Conservation (phyloP, 2,888 invertebrate genomes). For the Mylabris sibirica region DNA sequence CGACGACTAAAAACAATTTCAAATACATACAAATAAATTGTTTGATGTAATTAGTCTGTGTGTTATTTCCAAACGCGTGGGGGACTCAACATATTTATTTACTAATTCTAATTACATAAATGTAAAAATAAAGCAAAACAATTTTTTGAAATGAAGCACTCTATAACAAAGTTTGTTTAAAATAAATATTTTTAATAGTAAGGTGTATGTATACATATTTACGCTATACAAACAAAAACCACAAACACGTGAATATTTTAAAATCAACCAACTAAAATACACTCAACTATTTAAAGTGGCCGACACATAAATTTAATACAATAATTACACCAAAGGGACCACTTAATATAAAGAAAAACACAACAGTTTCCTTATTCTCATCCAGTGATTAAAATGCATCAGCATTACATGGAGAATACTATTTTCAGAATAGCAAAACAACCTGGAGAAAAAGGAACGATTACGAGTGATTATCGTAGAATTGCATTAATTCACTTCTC, state of each 20-base stretch:
- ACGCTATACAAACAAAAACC: not conserved
- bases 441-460: not conserved
- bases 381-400: not conserved
- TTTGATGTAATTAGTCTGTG: not conserved
- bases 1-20: not conserved
- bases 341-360: constrained; percentile 9
- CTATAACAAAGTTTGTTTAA: no score
- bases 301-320: constrained; percentile 1
- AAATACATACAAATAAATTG: not conserved
- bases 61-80: not conserved
- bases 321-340: not conserved
- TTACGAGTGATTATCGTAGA: not conserved
- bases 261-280: not conserved
- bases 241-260: not conserved
- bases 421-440: not conserved
- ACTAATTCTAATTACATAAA: not conserved
- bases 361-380: not conserved
- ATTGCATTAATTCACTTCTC: not conserved
- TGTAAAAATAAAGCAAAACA: not conserved
- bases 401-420: not conserved
- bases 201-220: no score
- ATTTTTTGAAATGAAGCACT: not conserved
- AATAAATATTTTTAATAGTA: not conserved
- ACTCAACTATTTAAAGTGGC: not conserved
- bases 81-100: no score